Evolutionary conservation across 2,888 invertebrate genomes (phyloP).

Genomic region (Omphaloscelis lunosa): DNA sequence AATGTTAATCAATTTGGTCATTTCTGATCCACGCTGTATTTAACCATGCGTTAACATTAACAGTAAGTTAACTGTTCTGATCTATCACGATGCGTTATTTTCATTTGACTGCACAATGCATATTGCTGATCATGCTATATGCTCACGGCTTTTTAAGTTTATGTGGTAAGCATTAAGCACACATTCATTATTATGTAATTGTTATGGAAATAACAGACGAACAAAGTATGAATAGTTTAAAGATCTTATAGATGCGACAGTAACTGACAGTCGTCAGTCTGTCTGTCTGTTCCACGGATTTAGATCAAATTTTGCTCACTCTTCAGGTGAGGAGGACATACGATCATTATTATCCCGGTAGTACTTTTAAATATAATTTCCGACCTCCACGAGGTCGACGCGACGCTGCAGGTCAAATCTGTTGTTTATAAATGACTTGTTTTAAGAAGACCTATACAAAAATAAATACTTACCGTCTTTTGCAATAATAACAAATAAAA

Average conservation of each 20-base stretch:
- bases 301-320: too few relatives aligned
- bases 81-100: constrained; percentile 39
- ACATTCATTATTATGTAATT: neutral
- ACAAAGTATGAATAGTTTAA: neutral
- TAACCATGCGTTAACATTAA: constrained; percentile 8
- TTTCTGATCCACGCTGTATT: neutral
- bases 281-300: too few relatives aligned
- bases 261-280: too few relatives aligned
- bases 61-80: constrained; percentile 38
- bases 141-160: neutral
- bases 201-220: neutral
- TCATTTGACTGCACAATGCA: constrained; percentile 49
- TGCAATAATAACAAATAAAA: neutral
- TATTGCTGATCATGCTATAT: constrained; percentile 13
- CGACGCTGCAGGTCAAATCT: neutral
- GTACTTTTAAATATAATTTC: neutral
- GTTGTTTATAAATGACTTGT: neutral
- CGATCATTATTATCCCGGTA: too few relatives aligned
- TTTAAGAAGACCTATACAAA: neutral
- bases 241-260: neutral
- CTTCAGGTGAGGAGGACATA: too few relatives aligned
- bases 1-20: too few relatives aligned
- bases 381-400: neutral
- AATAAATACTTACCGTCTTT: neutral
- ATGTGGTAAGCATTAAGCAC: neutral